Percentiles rank a stretch among this genome's conserved stretches.
Evolutionary conservation across 1,140 invertebrate genomes (phyloP).

Genomic region (Goniozus legneri): DNA sequence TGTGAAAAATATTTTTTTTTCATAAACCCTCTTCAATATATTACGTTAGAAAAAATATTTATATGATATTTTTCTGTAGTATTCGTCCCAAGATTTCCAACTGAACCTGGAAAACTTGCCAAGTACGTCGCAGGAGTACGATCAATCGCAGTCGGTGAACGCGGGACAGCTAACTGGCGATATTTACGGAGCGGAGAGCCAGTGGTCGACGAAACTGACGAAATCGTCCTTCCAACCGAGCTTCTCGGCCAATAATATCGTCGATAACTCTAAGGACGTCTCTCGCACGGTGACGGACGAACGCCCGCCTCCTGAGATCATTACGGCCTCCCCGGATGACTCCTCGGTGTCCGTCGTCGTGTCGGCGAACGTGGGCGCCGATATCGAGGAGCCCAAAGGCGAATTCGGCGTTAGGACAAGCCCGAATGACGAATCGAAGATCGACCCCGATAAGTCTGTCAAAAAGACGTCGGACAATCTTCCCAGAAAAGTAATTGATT

Average conservation of each 20-base stretch:
- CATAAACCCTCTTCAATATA: too few relatives aligned
- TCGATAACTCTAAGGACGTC: slow-evolving; percentile 27
- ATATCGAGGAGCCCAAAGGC: not conserved
- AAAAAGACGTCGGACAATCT: slow-evolving; percentile 10
- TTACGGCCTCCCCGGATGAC: slow-evolving; percentile 36
- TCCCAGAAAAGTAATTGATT: slow-evolving; percentile 27
- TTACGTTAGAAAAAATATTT: too few relatives aligned
- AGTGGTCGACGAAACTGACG: slow-evolving; percentile 64
- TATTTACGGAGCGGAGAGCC: slow-evolving; percentile 54
- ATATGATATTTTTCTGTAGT: too few relatives aligned
- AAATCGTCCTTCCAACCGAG: slow-evolving; percentile 57
- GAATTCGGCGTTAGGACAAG: too few relatives aligned
- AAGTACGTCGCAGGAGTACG: slow-evolving; percentile 24
- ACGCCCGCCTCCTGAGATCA: slow-evolving; percentile 34
- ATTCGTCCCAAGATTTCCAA: slow-evolving; percentile 38
- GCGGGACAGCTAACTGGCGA: slow-evolving; percentile 32
- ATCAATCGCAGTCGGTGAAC: slow-evolving; percentile 34
- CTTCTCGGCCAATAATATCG: slow-evolving; percentile 52
- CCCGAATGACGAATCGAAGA: not conserved
- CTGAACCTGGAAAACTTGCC: slow-evolving; percentile 37
- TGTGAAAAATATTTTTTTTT: too few relatives aligned
- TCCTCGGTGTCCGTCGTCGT: slow-evolving; percentile 34
- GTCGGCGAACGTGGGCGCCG: slow-evolving; percentile 24
- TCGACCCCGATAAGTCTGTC: slow-evolving; percentile 4
- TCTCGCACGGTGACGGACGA: slow-evolving; percentile 10